phyloP scores from a whole-genome alignment of 1,140 invertebrate species.

The Plectrocnemia conspersa region DNA sequence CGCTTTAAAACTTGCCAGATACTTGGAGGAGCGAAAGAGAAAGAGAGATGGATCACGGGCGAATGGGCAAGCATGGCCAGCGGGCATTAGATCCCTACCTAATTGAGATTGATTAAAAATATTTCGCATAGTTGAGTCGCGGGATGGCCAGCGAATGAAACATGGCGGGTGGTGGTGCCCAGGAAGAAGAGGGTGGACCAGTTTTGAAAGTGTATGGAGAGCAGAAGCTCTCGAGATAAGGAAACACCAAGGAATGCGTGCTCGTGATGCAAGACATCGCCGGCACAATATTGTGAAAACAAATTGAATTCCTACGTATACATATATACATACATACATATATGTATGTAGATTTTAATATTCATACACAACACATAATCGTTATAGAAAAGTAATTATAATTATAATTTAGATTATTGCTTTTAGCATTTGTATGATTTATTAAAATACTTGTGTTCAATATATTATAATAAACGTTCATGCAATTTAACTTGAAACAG shows the following conservation, averaged over 20 bases:
- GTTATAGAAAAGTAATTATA: no score
- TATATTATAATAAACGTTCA: no score
- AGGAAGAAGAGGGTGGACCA: constrained; percentile 12
- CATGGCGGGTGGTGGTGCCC: constrained; percentile 10
- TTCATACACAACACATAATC: no score
- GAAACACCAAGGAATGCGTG: constrained; percentile 2
- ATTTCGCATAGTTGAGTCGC: constrained; percentile 34
- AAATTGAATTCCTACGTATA: constrained; percentile 1
- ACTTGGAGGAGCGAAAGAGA: background rate
- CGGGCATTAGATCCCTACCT: constrained; percentile 30
- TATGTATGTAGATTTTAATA: no score
- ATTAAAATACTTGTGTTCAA: no score
- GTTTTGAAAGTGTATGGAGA: no score
- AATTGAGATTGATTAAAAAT: constrained; percentile 38
- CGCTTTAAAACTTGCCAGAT: constrained; percentile 8
- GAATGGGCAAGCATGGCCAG: constrained; percentile 18
- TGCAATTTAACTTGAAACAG: no score
- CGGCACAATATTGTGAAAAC: constrained; percentile 13
- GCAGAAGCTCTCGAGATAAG: no score
- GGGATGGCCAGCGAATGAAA: constrained; percentile 24
- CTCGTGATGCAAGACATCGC: constrained; percentile 15
- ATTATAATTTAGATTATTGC: no score
- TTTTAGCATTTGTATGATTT: no score
- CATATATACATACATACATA: no score
- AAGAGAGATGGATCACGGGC: constrained; percentile 17